Evolutionary conservation across 2,888 invertebrate species (phyloP).

Genomic region (Archaeoteleia sp.): DNA sequence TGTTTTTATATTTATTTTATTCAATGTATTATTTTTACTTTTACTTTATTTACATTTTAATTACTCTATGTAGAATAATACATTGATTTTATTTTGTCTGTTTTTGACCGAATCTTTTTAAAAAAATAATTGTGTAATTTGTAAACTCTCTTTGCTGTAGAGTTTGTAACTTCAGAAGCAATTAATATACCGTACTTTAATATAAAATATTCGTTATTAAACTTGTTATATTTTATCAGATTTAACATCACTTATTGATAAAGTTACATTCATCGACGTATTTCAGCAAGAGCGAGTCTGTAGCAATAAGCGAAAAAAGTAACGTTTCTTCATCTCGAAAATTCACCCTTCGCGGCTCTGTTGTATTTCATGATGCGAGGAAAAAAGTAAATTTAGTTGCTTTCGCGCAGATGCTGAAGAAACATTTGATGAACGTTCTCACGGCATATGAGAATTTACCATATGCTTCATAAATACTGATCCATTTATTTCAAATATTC

Average conservation of each 20-base stretch:
- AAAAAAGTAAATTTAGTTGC: constrained; percentile 19
- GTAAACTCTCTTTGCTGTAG: no score
- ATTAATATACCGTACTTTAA: no score
- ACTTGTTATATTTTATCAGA: no score
- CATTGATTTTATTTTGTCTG: no score
- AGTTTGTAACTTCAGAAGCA: no score
- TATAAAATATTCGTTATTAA: no score
- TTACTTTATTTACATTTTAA: no score
- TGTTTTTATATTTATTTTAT: no score
- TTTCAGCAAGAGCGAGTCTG: constrained; percentile 7
- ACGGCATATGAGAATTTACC: not conserved
- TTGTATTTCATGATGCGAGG: constrained; percentile 17
- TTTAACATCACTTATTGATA: not conserved
- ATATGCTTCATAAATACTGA: constrained; percentile 2
- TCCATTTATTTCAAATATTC: not conserved
- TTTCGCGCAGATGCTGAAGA: constrained; percentile 16
- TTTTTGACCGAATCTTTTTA: no score
- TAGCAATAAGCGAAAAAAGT: constrained; percentile 14
- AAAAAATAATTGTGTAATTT: no score
- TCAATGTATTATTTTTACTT: no score
- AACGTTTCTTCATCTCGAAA: constrained; percentile 3
- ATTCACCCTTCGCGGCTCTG: constrained; percentile 16
- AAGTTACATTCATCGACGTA: not conserved
- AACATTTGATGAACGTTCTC: constrained; percentile 22
- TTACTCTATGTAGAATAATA: no score